These are phyloP conservation scores for Sceloporus undulatus DNA, from an alignment of 2,113 vertebrate species.

Conservation along the genomic window DNA sequence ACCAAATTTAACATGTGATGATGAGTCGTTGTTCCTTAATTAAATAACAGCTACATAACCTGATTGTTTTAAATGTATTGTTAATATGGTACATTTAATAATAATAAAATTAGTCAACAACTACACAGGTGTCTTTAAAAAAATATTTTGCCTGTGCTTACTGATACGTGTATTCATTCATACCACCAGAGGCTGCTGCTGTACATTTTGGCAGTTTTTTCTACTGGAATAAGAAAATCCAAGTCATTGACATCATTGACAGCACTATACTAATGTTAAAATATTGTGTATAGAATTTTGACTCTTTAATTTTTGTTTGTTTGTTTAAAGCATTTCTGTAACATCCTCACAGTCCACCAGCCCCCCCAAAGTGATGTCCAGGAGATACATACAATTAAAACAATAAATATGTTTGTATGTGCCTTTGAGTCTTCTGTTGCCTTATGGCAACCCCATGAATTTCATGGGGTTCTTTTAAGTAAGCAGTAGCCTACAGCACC, in stretches of 20 bases:
- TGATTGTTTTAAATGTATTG: slow-evolving; percentile 80
- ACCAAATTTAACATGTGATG: slow-evolving; percentile 77
- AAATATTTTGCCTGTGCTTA: slow-evolving; percentile 65
- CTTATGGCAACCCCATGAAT: too few relatives aligned
- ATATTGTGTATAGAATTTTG: background rate
- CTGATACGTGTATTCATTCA: slow-evolving; percentile 65
- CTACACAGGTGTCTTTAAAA: slow-evolving; percentile 69
- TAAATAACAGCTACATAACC: slow-evolving; percentile 77
- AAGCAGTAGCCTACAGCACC: too few relatives aligned
- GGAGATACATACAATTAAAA: too few relatives aligned
- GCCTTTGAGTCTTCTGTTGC: too few relatives aligned
- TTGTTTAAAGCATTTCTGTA: too few relatives aligned
- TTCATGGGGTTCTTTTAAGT: too few relatives aligned
- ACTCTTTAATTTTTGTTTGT: too few relatives aligned
- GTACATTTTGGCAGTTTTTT: slow-evolving; percentile 65
- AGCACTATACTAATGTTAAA: slow-evolving; percentile 38
- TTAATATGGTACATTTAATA: slow-evolving; percentile 73
- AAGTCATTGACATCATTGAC: background rate
- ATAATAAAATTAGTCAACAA: slow-evolving; percentile 79
- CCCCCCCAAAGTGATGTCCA: too few relatives aligned
- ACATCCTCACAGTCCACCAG: too few relatives aligned
- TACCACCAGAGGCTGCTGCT: slow-evolving; percentile 80
- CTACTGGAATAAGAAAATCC: slow-evolving; percentile 44
- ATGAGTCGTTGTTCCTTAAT: slow-evolving; percentile 76
- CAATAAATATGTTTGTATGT: too few relatives aligned